phyloP scores from a whole-genome alignment of 2,797 vertebrate genomes.

The Paguma larvata region DNA sequence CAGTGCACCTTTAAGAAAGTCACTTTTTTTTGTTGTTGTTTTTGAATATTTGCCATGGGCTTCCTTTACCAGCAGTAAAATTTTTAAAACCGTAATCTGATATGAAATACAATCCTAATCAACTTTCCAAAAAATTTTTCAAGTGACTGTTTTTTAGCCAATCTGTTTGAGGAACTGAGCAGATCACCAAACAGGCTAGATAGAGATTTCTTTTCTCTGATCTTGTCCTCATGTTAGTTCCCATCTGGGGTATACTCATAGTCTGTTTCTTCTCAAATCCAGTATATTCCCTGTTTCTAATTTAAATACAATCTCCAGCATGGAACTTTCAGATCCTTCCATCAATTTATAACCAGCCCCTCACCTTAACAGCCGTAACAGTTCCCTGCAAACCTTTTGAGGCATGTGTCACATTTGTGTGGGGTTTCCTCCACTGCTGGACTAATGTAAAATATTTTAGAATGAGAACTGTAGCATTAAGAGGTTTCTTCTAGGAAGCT shows the following conservation, averaged over 20 bases:
- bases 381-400: neutral
- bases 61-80: neutral
- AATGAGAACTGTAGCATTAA: neutral
- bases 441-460: neutral
- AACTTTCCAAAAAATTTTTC: neutral
- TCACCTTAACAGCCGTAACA: neutral
- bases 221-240: neutral
- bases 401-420: neutral
- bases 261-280: neutral
- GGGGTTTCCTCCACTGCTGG: neutral
- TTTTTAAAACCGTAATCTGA: neutral
- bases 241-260: neutral
- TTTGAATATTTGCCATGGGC: neutral
- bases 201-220: neutral
- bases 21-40: neutral
- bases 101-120: neutral
- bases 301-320: neutral
- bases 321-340: neutral
- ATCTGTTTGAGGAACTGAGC: neutral
- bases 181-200: neutral
- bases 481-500: neutral
- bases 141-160: neutral
- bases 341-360: neutral
- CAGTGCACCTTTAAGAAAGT: neutral
- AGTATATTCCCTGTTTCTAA: neutral